A percentile compares a stretch with the other conserved stretches of the same genome.
Evolutionary conservation across 1,140 invertebrate genomes (phyloP).

Genomic region (Drosophila bifasciata): DNA sequence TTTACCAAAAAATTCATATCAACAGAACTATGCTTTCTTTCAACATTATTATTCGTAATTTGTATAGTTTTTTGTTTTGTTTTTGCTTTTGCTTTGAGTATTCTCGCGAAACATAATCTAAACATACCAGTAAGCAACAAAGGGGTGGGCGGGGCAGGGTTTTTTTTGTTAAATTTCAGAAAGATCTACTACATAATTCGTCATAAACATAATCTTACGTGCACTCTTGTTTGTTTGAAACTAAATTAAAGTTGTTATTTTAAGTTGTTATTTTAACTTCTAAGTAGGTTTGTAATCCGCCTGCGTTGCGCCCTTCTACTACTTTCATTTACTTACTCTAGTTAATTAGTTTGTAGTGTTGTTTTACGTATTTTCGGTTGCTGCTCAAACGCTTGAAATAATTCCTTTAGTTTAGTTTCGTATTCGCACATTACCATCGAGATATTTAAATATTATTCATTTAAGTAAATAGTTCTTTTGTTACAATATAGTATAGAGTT

Average conservation of each 20-base stretch:
- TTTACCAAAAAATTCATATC: conserved; percentile 76
- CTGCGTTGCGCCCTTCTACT: conserved; percentile 37
- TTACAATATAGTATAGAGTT: conserved; percentile 66
- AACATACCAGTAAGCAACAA: conserved; percentile 80
- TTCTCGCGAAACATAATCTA: conserved; percentile 67
- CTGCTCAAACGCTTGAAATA: conserved; percentile 70
- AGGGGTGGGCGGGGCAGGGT: conserved; percentile 24
- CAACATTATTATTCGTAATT: conserved; percentile 39
- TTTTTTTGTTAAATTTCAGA: conserved; percentile 28
- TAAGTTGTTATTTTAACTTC: conserved; percentile 15
- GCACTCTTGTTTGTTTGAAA: conserved; percentile 44
- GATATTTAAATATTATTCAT: conserved; percentile 63
- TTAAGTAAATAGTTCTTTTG: conserved; percentile 79
- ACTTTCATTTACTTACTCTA: conserved; percentile 73
- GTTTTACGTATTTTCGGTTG: conserved; percentile 77
- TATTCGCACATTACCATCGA: conserved; percentile 57
- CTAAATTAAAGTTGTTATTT: conserved; percentile 35
- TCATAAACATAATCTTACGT: conserved; percentile 69
- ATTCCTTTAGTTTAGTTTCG: conserved; percentile 60
- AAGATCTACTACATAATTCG: conserved; percentile 26
- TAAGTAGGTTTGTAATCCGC: conserved; percentile 55
- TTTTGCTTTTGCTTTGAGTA: conserved; percentile 42
- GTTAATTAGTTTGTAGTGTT: conserved; percentile 72
- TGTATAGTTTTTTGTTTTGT: conserved; percentile 41
- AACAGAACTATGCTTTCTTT: conserved; percentile 64